phyloP scores from a whole-genome alignment of 23 tunicate species.

The Trididemnum miniatum region DNA sequence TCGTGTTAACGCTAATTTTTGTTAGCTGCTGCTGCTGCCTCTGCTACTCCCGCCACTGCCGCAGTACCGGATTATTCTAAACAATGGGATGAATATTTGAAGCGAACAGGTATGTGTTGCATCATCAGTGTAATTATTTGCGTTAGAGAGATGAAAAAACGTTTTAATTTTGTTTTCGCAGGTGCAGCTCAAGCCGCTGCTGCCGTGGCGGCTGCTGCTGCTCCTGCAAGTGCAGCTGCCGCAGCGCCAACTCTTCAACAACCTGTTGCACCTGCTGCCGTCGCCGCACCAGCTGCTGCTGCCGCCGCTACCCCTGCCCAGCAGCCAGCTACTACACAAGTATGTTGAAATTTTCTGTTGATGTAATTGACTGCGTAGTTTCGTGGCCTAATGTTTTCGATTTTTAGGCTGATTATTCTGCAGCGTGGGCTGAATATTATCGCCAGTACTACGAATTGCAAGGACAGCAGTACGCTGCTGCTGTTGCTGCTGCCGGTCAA shows the following conservation, averaged over 20 bases:
- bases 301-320: slow-evolving; percentile 51
- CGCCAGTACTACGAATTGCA: slow-evolving; percentile 82
- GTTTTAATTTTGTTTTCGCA: neutral
- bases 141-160: neutral
- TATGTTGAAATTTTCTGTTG: neutral
- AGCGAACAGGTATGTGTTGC: slow-evolving; percentile 72
- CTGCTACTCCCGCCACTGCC: slow-evolving; percentile 48
- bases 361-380: neutral
- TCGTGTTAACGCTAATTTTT: too few species aligned
- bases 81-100: slow-evolving; percentile 98
- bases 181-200: slow-evolving; percentile 31
- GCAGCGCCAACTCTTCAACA: slow-evolving; percentile 15
- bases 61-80: slow-evolving; percentile 93
- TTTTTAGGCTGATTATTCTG: slow-evolving; percentile 83
- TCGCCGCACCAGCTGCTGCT: slow-evolving; percentile 60
- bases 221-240: slow-evolving; percentile 30
- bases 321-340: slow-evolving; percentile 74
- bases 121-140: too few species aligned
- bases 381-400: neutral
- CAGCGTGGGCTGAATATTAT: slow-evolving; percentile 99
- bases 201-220: slow-evolving; percentile 41
- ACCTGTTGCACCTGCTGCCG: slow-evolving; percentile 40
- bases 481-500: slow-evolving; percentile 79
- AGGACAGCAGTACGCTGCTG: slow-evolving; percentile 65
- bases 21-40: slow-evolving; percentile 39